Base-by-base conservation (phyloP, 2,113 vertebrate genomes). In the Lagopus leucura region DNA sequence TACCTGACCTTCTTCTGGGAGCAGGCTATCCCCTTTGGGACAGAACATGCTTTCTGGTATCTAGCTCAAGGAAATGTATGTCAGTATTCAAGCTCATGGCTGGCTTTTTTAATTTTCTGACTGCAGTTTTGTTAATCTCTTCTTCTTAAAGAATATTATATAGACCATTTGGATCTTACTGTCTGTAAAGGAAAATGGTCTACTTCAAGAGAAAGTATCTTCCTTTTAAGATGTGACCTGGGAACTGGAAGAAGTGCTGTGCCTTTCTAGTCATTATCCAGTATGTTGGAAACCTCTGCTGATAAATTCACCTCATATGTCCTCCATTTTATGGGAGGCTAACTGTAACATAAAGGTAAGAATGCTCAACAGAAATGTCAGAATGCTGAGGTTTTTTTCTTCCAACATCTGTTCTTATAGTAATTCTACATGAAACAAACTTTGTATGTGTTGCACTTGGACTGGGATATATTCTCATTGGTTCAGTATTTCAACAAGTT, bases 11-110 rank as follows among this genome's bases (percentile, higher is more conserved):
- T 58, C n/a, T 55, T 58, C n/a, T 50, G 45, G 13, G 9, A 64
- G 11, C 1, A 2, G 36, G 30, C 2, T 47, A 43, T 7, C 5
- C 1, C 3, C 1, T 0, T 0, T 43, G 36, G 50, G 42, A 63
- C 14, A 77, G 52, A 82, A 25, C 0, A 0, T 3, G 2, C 19
- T 0, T 6, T 10, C 11, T 55, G 11, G 18, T 32, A 58, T 20
- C 11, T 8, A 54, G 17, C 25, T 34, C 32, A 55, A 11, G 40
- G 38, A 60, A 55, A 3, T 1, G 0, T 47, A 22, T 67, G 32
- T 3, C 21, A 12, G 10, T 0, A 0, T 40, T 70, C 24, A 42
- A 80, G 38, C 2, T 32, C 16, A 14, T 34, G 19, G 38, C 24
- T 57, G 65, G 12, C 2, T 17, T 32, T 58, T 78, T 60, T 19